These are phyloP conservation scores for Thelaira solivaga DNA, from an alignment of 2,888 invertebrate species.

Conservation along the genomic window DNA sequence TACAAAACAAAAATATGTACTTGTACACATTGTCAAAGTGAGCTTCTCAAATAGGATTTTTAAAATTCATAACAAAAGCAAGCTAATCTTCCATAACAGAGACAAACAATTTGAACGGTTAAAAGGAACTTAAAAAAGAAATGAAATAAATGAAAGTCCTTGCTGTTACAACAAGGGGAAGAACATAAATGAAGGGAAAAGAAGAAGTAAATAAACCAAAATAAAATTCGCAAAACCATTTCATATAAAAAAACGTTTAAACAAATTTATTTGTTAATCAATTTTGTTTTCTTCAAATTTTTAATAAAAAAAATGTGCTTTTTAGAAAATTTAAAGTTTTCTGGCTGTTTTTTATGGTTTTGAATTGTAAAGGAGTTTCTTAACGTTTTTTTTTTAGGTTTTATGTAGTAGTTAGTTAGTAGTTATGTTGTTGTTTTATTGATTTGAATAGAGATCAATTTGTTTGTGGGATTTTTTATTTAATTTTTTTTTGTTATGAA, in stretches of 20 bases:
- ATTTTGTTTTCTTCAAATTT: slow-evolving; percentile 21
- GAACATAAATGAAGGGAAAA: slow-evolving; percentile 10
- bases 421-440: slow-evolving; percentile 41
- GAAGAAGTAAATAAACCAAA: neutral
- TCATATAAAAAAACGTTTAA: slow-evolving; percentile 5
- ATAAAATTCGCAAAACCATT: slow-evolving; percentile 22
- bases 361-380: slow-evolving; percentile 19
- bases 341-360: slow-evolving; percentile 36
- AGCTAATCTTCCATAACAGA: neutral
- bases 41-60: slow-evolving; percentile 15
- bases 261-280: slow-evolving; percentile 9
- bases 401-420: slow-evolving; percentile 12
- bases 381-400: neutral
- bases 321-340: slow-evolving; percentile 19
- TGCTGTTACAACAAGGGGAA: neutral
- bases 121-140: neutral
- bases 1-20: too few relatives aligned
- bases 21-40: slow-evolving; percentile 32
- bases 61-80: slow-evolving; percentile 32
- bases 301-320: slow-evolving; percentile 57
- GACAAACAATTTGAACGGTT: slow-evolving; percentile 1
- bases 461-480: slow-evolving; percentile 30
- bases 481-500: slow-evolving; percentile 61
- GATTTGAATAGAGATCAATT: slow-evolving; percentile 27
- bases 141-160: neutral